Evolutionary conservation across 92 coral and sea anemone species (phyloP), one percentile per base, ranked within the genome.

Genomic region (Umimayanthus chanpuru): DNA sequence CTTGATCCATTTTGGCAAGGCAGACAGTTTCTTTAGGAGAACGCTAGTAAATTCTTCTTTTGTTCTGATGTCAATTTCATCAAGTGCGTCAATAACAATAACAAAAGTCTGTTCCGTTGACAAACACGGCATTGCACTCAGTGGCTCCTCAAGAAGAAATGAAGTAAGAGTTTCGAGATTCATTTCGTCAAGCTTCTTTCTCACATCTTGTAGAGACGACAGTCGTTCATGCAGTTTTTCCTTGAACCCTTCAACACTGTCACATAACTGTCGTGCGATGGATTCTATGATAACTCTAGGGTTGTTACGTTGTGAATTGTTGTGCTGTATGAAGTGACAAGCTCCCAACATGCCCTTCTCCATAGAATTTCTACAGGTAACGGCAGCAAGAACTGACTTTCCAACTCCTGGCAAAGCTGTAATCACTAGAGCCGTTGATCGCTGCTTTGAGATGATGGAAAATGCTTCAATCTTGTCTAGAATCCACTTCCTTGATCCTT

Each of bases 291-390:
- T 32, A 47, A 78, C 26, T 78, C 32, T 78, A 16, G 82, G 67
- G 29, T 78, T 78, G 82, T 78, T 78, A 23, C 82, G 82, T 78
- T 78, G 66, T 23, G 67, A 23, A 29, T 78, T 78, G 66, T 79
- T 79, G 82, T 79, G 82, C 36, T 79, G 66, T 79, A 79, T 79
- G 66, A 79, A 79, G 82, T 79, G 82, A 79, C 82, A 79, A 50
- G 82, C 82, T 23, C 66, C 82, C 14, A 79, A 2, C 18, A 66
- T 18, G 14, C 66, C 82, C 21, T 79, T 49, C 29, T 79, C 66
- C 20, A 23, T 9, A 23, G 82, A 66, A 55, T 50, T 50, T 47
- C 28, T 50, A 26, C 64, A 79, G 23, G 55, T 30, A 11, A 79
- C 40, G 25, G 82, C 82, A 47, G 82, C n/a, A n/a, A n/a, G n/a